Evolutionary conservation across 2,888 invertebrate species (phyloP).

Genomic region (Ormia ochracea): DNA sequence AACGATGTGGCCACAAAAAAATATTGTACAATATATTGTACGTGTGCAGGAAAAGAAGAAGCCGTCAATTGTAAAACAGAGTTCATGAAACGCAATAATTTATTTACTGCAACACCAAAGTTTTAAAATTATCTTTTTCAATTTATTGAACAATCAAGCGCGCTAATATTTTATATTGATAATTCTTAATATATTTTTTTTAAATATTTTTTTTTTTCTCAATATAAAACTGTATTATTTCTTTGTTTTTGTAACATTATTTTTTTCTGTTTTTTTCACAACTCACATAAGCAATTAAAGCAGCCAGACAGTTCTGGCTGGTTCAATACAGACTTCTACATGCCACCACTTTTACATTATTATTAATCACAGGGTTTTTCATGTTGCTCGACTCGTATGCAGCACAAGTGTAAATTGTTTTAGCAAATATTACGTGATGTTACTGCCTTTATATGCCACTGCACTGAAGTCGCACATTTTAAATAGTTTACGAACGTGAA

Average conservation of each 20-base stretch:
- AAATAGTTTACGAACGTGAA: conserved; percentile 8
- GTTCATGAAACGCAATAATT: too few species aligned
- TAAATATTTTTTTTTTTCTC: neutral
- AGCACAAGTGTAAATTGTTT: conserved; percentile 60
- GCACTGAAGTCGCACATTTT: neutral
- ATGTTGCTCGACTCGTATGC: conserved; percentile 51
- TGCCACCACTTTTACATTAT: conserved; percentile 1
- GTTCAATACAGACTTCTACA: conserved; percentile 5
- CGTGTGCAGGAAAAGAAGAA: too few species aligned
- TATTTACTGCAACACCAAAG: too few species aligned
- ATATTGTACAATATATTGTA: too few species aligned
- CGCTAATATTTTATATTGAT: too few species aligned
- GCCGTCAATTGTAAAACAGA: too few species aligned
- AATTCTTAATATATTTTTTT: too few species aligned
- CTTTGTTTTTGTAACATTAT: neutral
- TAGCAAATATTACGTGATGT: conserved; percentile 59
- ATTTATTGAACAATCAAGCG: too few species aligned
- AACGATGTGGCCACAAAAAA: too few species aligned
- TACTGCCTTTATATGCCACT: conserved; percentile 23
- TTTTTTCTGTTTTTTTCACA: conserved; percentile 6
- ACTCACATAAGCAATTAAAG: conserved; percentile 33
- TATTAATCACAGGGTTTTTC: conserved; percentile 23
- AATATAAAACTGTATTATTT: conserved; percentile 18
- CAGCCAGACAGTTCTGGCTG: conserved; percentile 21
- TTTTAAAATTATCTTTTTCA: too few species aligned